Evolutionary conservation across 1,140 invertebrate species (phyloP).

Genomic region (Brachionus sp.): DNA sequence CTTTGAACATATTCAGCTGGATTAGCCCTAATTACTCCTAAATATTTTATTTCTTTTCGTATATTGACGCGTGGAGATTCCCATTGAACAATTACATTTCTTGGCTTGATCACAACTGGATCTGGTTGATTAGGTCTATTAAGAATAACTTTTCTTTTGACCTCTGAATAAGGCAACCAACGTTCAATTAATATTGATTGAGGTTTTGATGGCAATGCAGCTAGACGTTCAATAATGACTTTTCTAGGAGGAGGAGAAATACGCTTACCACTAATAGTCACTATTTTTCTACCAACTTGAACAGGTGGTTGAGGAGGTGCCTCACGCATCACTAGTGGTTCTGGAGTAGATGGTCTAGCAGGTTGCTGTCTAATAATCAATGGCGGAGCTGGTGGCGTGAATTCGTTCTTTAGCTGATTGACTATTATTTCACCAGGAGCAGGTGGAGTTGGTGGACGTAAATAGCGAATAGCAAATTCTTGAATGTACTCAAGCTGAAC

Average conservation of each 20-base stretch:
- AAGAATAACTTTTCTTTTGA: slow-evolving; percentile 27
- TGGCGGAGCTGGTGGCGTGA: slow-evolving; percentile 42
- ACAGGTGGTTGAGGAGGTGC: slow-evolving; percentile 13
- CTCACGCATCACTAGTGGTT: slow-evolving; percentile 35
- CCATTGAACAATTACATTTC: slow-evolving; percentile 45
- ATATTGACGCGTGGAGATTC: slow-evolving; percentile 11
- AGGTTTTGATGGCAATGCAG: slow-evolving; percentile 45
- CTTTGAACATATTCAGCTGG: slow-evolving; percentile 21
- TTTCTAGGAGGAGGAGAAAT: slow-evolving; percentile 42
- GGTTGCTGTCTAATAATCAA: slow-evolving; percentile 45
- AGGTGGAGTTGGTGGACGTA: slow-evolving; percentile 42
- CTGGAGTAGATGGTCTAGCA: slow-evolving; percentile 21
- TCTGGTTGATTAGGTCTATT: slow-evolving; percentile 11
- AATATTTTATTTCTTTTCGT: slow-evolving; percentile 38
- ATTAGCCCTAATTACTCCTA: slow-evolving; percentile 43
- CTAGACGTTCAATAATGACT: slow-evolving; percentile 43
- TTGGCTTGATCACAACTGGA: slow-evolving; percentile 9
- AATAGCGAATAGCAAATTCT: slow-evolving; percentile 43
- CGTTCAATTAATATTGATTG: slow-evolving; percentile 44
- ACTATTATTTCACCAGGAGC: slow-evolving; percentile 45
- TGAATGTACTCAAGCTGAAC: slow-evolving; percentile 29
- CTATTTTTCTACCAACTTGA: slow-evolving; percentile 31
- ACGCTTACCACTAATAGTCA: slow-evolving; percentile 16
- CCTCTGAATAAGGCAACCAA: slow-evolving; percentile 42
- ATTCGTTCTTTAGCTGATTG: neutral